Conservation (phyloP, 2,113 vertebrate species). For the Atractosteus spatula region DNA sequence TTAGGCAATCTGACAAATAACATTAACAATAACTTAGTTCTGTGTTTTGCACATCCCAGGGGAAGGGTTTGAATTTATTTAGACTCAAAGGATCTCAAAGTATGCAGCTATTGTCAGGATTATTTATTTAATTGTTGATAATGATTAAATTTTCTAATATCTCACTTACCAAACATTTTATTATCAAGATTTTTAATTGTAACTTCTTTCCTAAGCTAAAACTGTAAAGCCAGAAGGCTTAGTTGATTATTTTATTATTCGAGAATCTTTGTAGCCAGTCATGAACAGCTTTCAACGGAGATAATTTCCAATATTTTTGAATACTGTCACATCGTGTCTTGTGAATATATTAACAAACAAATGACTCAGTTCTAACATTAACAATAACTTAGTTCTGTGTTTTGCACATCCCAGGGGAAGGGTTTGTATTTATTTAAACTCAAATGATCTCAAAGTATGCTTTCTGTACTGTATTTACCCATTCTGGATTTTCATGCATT, state of each 20-base stretch:
- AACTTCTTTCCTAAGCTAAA: too few relatives aligned
- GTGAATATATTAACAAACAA: not conserved
- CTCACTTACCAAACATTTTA: too few relatives aligned
- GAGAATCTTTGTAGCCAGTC: too few relatives aligned
- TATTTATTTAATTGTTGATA: not conserved
- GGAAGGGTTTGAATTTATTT: constrained; percentile 42
- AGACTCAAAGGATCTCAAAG: constrained; percentile 45
- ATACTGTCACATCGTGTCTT: too few relatives aligned
- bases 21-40: constrained; percentile 56
- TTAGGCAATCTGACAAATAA: constrained; percentile 46
- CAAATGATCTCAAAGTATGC: constrained; percentile 44
- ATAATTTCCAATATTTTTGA: too few relatives aligned
- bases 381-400: constrained; percentile 49
- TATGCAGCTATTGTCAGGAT: constrained; percentile 14
- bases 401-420: constrained; percentile 44
- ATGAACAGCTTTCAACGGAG: too few relatives aligned
- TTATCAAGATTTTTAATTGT: too few relatives aligned
- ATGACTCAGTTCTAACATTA: constrained; percentile 39
- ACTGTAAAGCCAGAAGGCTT: too few relatives aligned
- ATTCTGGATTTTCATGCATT: not conserved
- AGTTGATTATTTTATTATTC: too few relatives aligned
- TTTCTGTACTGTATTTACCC: constrained; percentile 6
- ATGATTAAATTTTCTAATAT: too few relatives aligned
- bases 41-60: constrained; percentile 42
- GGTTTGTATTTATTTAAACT: constrained; percentile 42